Base-by-base conservation (phyloP, 2,888 invertebrate genomes). In the Opisthograptis luteolata region DNA sequence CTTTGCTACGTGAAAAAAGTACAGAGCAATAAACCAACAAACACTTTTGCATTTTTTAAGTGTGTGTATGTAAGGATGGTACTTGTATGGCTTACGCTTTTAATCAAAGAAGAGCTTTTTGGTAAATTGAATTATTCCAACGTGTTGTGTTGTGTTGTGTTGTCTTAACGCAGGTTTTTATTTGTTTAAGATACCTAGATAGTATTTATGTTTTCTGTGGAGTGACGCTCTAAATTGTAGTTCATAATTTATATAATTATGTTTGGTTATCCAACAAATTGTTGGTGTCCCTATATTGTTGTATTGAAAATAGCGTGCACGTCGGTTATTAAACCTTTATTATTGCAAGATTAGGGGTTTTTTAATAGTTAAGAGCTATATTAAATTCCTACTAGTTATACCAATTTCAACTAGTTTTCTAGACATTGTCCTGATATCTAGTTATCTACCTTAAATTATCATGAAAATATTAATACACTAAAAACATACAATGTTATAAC, bases 51-150 rank as follows among this genome's bases (percentile, higher is more conserved):
- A 2, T 2, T 3, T 3, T 17, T 17, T 5, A 17, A 5, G 17
- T 9, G 10, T 25, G 2, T 9, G 2, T 9, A 5, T 25, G 2
- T 2, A 24, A 24, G 9, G 8, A 3, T 25, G 25, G 9, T 12
- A 44, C n/a, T 12, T 12, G 35, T 28, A 46, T 54, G 53, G 54
- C 53, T 56, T 56, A 27, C 28, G 48, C 42, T 36, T 31, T 10
- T n/a, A 17, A 20, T 10, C 1, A 3, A 34, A 6, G 36, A 17
- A 3, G 1, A 12, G 28, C 28, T 13, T 24, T 25, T 20, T 36
- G 0, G 15, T 25, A 25, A n/a, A n/a, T 6, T 36, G 10, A 14
- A 14, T 24, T 22, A 8, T 24, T 24, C 7, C 5, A 6, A 6
- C 9, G 25, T 25, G 25, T 25, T 9, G 3, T n/a, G n/a, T 19